These are phyloP conservation scores for Mormyrus hasselquistii DNA, from an alignment of 2,797 vertebrate genomes.

Conservation along the genomic window DNA sequence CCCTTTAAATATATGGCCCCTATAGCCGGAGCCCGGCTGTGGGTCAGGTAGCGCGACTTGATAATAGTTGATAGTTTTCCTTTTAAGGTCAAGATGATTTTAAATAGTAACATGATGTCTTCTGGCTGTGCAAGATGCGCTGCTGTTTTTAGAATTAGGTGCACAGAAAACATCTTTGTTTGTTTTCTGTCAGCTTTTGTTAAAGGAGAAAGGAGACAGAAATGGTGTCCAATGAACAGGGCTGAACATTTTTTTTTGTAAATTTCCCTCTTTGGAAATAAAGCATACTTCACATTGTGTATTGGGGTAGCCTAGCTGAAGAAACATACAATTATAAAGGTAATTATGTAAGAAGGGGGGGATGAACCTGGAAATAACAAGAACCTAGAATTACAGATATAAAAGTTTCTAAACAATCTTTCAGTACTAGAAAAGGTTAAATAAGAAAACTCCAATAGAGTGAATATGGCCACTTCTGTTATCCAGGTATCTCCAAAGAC, in stretches of 20 bases:
- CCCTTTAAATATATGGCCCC: conserved; percentile 60
- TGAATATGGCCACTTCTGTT: neutral
- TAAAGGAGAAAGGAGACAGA: neutral
- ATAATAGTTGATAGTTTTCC: conserved; percentile 13
- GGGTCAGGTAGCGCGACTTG: conserved; percentile 8
- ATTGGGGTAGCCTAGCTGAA: neutral
- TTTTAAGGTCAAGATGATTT: conserved; percentile 34
- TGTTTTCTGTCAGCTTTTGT: neutral
- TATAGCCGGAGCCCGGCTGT: conserved; percentile 47
- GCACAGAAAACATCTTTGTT: neutral
- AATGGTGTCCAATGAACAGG: neutral
- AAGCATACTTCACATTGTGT: neutral
- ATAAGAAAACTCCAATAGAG: neutral
- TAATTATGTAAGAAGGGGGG: neutral
- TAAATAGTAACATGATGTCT: conserved; percentile 37
- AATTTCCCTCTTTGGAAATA: neutral
- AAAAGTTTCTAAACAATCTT: neutral
- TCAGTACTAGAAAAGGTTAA: neutral
- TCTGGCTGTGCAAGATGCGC: neutral
- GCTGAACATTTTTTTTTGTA: neutral
- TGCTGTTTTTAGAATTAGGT: neutral
- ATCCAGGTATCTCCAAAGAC: neutral
- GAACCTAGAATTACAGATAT: neutral
- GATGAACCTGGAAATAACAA: neutral
- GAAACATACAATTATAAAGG: neutral